phyloP scores from a whole-genome alignment of 2,888 invertebrate species.

The Augiades crinisus region DNA sequence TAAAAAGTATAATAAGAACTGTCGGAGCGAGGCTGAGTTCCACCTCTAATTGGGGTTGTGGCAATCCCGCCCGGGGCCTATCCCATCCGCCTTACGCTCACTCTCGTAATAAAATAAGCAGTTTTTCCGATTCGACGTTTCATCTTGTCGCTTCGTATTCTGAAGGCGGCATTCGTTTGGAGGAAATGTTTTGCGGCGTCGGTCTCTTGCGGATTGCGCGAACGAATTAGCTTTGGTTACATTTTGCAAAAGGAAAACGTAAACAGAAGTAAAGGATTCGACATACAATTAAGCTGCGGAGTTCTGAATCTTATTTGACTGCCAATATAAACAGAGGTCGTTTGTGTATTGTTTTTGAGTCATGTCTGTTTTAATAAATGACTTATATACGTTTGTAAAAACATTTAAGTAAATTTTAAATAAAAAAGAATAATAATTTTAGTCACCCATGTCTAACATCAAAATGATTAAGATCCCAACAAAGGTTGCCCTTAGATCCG shows the following conservation, averaged over 20 bases:
- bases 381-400: no score
- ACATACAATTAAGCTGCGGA: neutral
- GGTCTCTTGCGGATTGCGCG: conserved; percentile 49
- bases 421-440: no score
- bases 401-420: no score
- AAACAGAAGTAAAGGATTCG: conserved; percentile 29
- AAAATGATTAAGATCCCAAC: no score
- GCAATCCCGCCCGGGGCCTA: conserved; percentile 54
- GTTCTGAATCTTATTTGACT: neutral
- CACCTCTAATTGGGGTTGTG: conserved; percentile 56
- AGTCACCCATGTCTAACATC: no score
- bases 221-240: conserved; percentile 50
- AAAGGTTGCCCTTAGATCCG: no score
- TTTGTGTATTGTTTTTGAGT: no score
- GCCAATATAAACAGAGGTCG: neutral
- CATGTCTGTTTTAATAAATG: no score
- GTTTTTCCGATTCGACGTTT: conserved; percentile 74
- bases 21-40: conserved; percentile 22
- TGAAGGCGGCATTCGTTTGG: conserved; percentile 54
- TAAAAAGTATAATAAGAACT: conserved; percentile 33
- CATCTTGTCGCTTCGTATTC: conserved; percentile 72
- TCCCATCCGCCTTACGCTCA: conserved; percentile 59
- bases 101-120: conserved; percentile 74
- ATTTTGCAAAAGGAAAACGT: conserved; percentile 30
- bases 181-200: conserved; percentile 53